Evolutionary conservation across 2,888 invertebrate species (phyloP).

Genomic region (Eupithecia exiguata): DNA sequence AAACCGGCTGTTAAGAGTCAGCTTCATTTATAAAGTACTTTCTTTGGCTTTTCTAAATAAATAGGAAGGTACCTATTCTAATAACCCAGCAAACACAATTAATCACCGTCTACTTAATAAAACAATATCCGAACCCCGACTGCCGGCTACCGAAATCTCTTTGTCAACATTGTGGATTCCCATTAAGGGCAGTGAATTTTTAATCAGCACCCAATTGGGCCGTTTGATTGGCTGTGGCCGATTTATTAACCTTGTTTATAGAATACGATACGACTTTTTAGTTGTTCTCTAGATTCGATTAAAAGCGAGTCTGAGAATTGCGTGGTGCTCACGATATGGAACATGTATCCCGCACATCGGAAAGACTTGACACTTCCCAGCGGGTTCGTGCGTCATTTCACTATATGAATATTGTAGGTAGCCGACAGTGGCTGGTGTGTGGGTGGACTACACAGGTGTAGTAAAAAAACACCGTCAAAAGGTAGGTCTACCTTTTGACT

Average conservation of each 20-base stretch:
- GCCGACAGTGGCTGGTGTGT: no score
- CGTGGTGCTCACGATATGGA: background rate
- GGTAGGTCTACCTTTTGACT: no score
- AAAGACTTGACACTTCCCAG: background rate
- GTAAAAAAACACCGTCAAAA: no score
- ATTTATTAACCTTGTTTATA: slow-evolving; percentile 18
- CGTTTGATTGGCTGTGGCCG: slow-evolving; percentile 37
- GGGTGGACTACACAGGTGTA: no score
- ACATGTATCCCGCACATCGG: background rate
- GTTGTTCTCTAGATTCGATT: background rate
- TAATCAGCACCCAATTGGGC: slow-evolving; percentile 36
- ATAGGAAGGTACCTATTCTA: background rate
- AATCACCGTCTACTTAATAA: slow-evolving; percentile 7
- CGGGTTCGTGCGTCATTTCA: background rate
- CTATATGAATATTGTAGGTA: background rate
- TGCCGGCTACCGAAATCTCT: slow-evolving; percentile 9
- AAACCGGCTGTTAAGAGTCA: no score
- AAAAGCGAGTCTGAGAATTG: background rate
- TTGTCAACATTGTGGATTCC: slow-evolving; percentile 28
- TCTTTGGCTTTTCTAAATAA: background rate
- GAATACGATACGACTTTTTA: slow-evolving; percentile 17
- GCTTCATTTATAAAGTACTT: background rate
- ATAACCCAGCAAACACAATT: slow-evolving; percentile 3
- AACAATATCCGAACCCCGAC: slow-evolving; percentile 17
- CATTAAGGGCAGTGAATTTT: slow-evolving; percentile 39